phyloP scores from a whole-genome alignment of 2,888 invertebrate species.

The Acrobasis repandana region DNA sequence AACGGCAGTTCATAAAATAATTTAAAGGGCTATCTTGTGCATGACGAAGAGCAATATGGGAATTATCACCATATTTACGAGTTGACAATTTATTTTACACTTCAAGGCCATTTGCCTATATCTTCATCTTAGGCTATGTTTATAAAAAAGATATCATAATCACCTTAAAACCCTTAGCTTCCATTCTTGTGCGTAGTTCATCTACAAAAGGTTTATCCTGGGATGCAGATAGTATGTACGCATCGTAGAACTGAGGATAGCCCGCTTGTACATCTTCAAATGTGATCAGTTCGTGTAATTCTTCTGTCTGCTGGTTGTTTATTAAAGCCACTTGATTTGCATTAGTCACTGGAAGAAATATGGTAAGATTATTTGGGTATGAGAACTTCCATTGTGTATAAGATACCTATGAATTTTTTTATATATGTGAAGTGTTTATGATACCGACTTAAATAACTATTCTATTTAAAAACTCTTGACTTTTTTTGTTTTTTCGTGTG shows the following conservation, averaged over 20 bases:
- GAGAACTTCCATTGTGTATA: too few relatives aligned
- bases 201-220: constrained; percentile 88
- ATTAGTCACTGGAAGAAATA: neutral
- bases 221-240: constrained; percentile 89
- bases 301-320: constrained; percentile 12
- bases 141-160: neutral
- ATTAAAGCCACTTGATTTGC: constrained; percentile 22
- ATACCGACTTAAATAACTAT: too few relatives aligned
- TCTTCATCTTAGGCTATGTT: neutral
- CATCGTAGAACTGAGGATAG: constrained; percentile 87
- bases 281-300: constrained; percentile 50
- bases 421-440: too few relatives aligned
- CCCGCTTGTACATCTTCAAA: constrained; percentile 80
- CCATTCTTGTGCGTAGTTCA: constrained; percentile 84
- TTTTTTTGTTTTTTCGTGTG: too few relatives aligned
- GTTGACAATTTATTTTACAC: too few relatives aligned
- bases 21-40: too few relatives aligned
- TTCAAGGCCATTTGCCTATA: too few relatives aligned
- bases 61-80: too few relatives aligned
- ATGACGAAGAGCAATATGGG: too few relatives aligned
- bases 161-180: constrained; percentile 86
- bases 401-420: too few relatives aligned
- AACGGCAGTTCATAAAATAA: too few relatives aligned
- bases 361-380: neutral
- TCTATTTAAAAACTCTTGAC: too few relatives aligned